phyloP scores from a whole-genome alignment of 92 coral and sea anemone species.

The Paragorgia papillata region DNA sequence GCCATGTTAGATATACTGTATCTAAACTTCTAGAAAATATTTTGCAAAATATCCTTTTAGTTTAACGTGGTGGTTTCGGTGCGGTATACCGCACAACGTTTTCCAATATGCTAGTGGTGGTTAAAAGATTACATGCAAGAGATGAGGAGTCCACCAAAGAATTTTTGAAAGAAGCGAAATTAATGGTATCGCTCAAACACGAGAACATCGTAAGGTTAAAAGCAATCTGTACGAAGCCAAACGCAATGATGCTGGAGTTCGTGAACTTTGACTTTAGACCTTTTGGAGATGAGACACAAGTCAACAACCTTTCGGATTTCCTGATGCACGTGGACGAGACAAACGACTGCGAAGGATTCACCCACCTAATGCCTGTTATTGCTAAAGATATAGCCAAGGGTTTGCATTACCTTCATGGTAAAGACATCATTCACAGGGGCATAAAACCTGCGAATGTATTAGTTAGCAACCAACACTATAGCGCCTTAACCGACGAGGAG shows the following conservation, averaged over 20 bases:
- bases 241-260: constrained; percentile 53
- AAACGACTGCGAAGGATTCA: constrained; percentile 26
- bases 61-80: constrained; percentile 22
- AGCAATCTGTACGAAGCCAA: constrained; percentile 42
- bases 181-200: constrained; percentile 41
- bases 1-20: too few species aligned
- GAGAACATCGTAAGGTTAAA: constrained; percentile 41
- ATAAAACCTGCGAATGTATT: too few species aligned
- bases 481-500: too few species aligned
- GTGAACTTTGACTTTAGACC: constrained; percentile 51
- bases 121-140: constrained; percentile 19
- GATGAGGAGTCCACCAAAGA: constrained; percentile 22
- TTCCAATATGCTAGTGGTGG: constrained; percentile 6
- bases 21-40: too few species aligned
- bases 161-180: constrained; percentile 52
- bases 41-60: too few species aligned
- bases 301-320: constrained; percentile 21
- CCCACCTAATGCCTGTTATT: constrained; percentile 30
- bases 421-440: constrained; percentile 19
- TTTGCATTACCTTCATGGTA: constrained; percentile 16
- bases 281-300: constrained; percentile 40
- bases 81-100: constrained; percentile 7
- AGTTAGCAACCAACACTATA: too few species aligned
- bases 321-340: constrained; percentile 12
- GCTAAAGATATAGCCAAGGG: constrained; percentile 35